Conservation (phyloP, 1,140 invertebrate genomes). For the Ectropis grisescens region DNA sequence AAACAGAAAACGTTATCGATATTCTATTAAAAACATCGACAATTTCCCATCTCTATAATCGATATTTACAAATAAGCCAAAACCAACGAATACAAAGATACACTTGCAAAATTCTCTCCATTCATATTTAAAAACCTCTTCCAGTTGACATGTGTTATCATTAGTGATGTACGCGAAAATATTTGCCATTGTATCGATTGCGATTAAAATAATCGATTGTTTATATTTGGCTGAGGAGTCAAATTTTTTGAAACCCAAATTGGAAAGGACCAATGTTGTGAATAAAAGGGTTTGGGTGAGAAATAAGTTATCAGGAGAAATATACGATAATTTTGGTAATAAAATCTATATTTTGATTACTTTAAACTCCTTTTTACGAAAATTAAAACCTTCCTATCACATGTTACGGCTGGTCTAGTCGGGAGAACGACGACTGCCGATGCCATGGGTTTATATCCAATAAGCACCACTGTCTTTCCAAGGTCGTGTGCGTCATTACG, state of each 20-base stretch:
- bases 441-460: too few species aligned
- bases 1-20: too few species aligned
- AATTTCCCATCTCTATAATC: too few species aligned
- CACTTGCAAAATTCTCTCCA: not conserved
- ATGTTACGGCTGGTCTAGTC: too few species aligned
- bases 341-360: too few species aligned
- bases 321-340: constrained; percentile 8
- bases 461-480: too few species aligned
- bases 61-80: not conserved
- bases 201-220: not conserved
- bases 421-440: too few species aligned
- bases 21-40: too few species aligned
- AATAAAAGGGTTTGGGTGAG: constrained; percentile 48
- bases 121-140: too few species aligned
- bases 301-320: constrained; percentile 12
- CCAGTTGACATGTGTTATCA: not conserved
- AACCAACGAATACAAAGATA: not conserved
- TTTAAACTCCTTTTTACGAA: too few species aligned
- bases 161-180: not conserved
- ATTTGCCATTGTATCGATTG: not conserved
- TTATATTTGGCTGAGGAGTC: constrained; percentile 22
- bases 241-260: constrained; percentile 26
- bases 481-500: too few species aligned
- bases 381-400: too few species aligned
- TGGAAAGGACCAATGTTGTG: constrained; percentile 43